Evolutionary conservation across 1,140 invertebrate species (phyloP).

Genomic region (Sogatella furcifera): DNA sequence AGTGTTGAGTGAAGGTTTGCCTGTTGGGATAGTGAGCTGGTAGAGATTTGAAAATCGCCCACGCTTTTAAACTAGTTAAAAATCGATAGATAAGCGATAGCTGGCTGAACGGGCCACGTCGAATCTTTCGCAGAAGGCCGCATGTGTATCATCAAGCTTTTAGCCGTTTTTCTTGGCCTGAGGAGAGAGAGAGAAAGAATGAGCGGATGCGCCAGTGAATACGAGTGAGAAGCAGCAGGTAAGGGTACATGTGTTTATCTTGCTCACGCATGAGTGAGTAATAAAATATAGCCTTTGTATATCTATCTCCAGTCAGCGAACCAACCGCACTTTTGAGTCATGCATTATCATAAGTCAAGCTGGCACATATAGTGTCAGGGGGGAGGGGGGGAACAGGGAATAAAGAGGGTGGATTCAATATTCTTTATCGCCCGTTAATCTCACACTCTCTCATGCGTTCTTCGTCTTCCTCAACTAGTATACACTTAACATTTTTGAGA

Average conservation of each 20-base stretch:
- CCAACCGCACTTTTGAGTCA: background rate
- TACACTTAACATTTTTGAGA: conserved; percentile 3
- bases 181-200: too few species aligned
- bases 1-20: too few species aligned
- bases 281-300: conserved; percentile 2
- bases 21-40: too few species aligned
- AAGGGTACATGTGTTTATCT: background rate
- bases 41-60: too few species aligned
- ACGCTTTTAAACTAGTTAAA: too few species aligned
- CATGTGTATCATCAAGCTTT: too few species aligned
- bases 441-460: background rate
- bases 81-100: too few species aligned
- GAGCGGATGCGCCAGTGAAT: too few species aligned
- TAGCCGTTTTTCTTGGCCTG: too few species aligned
- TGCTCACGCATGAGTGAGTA: conserved; percentile 1
- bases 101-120: too few species aligned
- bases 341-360: conserved; percentile 2
- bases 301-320: background rate
- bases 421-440: background rate
- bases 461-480: background rate
- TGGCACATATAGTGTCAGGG: background rate
- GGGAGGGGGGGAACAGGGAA: background rate
- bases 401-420: background rate
- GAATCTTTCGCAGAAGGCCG: too few species aligned
- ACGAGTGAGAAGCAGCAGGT: too few species aligned